phyloP scores from a whole-genome alignment of 1,140 invertebrate genomes.

The Drosophila lini region DNA sequence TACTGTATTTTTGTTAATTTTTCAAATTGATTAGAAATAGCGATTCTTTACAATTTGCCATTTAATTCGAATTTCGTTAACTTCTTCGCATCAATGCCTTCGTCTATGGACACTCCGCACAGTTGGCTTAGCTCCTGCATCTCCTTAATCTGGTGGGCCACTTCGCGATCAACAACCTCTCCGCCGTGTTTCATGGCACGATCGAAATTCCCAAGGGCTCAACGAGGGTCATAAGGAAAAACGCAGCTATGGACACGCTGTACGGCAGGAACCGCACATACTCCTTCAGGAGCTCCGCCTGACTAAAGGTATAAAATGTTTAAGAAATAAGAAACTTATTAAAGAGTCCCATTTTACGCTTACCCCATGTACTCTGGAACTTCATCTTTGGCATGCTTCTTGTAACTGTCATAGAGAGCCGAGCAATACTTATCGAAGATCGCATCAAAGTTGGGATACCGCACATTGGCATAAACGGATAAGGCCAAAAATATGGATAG shows the following conservation, averaged over 20 bases:
- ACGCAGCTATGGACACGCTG: slow-evolving; percentile 28
- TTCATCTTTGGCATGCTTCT: slow-evolving; percentile 7
- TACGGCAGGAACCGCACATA: slow-evolving; percentile 66
- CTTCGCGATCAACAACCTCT: slow-evolving; percentile 60
- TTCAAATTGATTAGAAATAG: not conserved
- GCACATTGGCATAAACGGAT: slow-evolving; percentile 60
- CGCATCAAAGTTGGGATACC: slow-evolving; percentile 57
- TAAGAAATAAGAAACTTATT: not conserved
- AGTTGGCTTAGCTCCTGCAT: slow-evolving; percentile 53
- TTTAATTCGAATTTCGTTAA: not conserved
- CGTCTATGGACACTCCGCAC: slow-evolving; percentile 56
- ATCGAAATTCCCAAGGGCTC: slow-evolving; percentile 30
- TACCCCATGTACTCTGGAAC: slow-evolving; percentile 66
- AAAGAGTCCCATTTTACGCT: not conserved
- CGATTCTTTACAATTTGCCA: not conserved
- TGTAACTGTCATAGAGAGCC: slow-evolving; percentile 49
- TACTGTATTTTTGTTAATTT: not conserved
- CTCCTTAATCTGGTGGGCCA: slow-evolving; percentile 69
- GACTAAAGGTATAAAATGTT: slow-evolving; percentile 24
- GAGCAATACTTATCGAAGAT: slow-evolving; percentile 70
- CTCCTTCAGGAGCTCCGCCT: slow-evolving; percentile 57
- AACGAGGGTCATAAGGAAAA: slow-evolving; percentile 55
- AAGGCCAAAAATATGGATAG: slow-evolving; percentile 61
- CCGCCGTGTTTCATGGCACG: slow-evolving; percentile 45
- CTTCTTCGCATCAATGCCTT: slow-evolving; percentile 44